Evolutionary conservation across 2,797 vertebrate genomes (phyloP).

Genomic region (Microctenopoma steveboyesi): DNA sequence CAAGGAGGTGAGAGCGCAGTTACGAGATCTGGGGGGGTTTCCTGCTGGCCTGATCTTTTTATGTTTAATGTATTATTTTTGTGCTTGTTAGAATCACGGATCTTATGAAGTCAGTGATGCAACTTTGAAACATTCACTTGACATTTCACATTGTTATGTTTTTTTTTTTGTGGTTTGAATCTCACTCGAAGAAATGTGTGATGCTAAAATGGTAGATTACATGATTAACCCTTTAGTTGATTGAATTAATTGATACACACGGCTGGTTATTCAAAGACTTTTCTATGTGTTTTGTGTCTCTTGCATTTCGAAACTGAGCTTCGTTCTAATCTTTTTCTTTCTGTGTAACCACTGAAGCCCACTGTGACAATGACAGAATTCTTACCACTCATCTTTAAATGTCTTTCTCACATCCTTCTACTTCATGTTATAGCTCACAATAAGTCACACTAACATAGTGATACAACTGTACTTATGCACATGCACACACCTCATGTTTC

Average conservation of each 20-base stretch:
- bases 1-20: slow-evolving; percentile 87
- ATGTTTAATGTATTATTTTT: slow-evolving; percentile 32
- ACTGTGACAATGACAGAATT: background rate
- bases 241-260: background rate
- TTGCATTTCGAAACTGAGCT: background rate
- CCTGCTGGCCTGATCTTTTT: slow-evolving; percentile 41
- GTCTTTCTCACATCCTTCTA: too few relatives aligned
- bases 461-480: background rate
- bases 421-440: too few relatives aligned
- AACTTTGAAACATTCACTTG: slow-evolving; percentile 11
- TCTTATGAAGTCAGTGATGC: background rate
- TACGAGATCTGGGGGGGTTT: slow-evolving; percentile 35
- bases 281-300: background rate
- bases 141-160: too few relatives aligned
- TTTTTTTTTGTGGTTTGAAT: too few relatives aligned
- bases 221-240: too few relatives aligned
- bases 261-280: background rate
- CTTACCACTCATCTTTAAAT: background rate
- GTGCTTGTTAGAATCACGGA: slow-evolving; percentile 12
- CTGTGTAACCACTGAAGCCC: background rate
- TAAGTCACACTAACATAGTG: too few relatives aligned
- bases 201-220: background rate
- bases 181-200: background rate
- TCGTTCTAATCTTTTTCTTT: background rate
- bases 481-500: background rate